Percentiles rank a stretch among this genome's conserved stretches.
Conservation (phyloP, 2,797 vertebrate species). For the Onychomys torridus region DNA sequence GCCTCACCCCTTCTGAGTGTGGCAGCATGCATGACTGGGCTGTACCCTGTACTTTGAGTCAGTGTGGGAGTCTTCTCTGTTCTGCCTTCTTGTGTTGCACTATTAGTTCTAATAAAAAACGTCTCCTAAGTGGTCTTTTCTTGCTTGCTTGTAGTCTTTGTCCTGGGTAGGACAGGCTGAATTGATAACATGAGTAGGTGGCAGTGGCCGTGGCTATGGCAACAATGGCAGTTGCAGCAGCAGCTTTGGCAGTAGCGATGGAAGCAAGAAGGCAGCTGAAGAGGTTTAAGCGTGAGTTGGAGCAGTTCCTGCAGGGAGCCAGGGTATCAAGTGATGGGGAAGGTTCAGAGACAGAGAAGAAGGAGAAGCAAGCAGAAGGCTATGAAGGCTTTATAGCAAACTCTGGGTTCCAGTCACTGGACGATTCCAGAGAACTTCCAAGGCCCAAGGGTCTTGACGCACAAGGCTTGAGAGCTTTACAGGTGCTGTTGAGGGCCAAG, state of each 20-base stretch:
- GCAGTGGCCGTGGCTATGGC: neutral
- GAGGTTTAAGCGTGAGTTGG: neutral
- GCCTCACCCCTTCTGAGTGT: neutral
- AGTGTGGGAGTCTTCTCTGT: neutral
- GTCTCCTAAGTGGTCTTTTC: neutral
- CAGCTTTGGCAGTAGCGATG: neutral
- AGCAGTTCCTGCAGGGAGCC: neutral
- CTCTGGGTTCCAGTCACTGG: neutral
- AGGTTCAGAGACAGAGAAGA: neutral
- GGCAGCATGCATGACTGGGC: neutral
- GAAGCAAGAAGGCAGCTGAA: neutral
- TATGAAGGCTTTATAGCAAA: neutral
- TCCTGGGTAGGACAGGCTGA: neutral
- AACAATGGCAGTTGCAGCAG: no score
- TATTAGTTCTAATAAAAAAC: neutral
- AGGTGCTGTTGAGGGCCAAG: neutral
- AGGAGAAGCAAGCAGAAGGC: neutral
- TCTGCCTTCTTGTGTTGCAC: neutral
- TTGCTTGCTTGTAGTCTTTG: neutral
- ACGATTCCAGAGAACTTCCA: neutral
- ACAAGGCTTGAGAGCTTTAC: neutral
- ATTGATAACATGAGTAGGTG: neutral
- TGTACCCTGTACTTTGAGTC: neutral
- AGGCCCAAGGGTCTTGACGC: neutral
- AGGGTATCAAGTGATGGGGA: no score